These are phyloP conservation scores for Luscinia megarhynchos DNA, from an alignment of 2,797 vertebrate species.

Conservation along the genomic window DNA sequence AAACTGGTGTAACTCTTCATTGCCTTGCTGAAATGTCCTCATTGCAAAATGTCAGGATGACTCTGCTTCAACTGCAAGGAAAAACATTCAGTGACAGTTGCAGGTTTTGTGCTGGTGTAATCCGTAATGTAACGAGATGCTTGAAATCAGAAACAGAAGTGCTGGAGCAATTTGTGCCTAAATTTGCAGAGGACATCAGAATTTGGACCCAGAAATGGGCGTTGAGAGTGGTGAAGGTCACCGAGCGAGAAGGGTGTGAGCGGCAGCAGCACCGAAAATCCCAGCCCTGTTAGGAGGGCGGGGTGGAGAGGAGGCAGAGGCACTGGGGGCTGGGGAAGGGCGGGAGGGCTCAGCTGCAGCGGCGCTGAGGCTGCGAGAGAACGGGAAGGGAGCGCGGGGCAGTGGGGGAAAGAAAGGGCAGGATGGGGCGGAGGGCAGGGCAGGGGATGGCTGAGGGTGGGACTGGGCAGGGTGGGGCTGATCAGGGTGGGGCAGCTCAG, in stretches of 20 bases:
- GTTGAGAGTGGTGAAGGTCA: background rate
- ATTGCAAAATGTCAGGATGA: conserved; percentile 44
- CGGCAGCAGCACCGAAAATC: background rate
- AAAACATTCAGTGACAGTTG: background rate
- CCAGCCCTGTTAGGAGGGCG: rapidly evolving
- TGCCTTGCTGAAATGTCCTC: background rate
- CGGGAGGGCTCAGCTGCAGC: background rate
- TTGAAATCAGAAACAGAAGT: background rate
- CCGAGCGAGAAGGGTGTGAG: rapidly evolving
- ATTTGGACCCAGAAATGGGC: rapidly evolving
- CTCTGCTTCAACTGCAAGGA: conserved; percentile 18
- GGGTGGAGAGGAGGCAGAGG: rapidly evolving
- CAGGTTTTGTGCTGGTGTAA: background rate
- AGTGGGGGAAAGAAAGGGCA: background rate
- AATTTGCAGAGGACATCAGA: background rate
- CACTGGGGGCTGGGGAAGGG: no score
- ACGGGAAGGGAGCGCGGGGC: no score
- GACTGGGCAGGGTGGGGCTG: no score
- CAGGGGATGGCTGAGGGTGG: background rate
- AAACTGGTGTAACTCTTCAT: background rate
- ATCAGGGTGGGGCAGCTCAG: no score
- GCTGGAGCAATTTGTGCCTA: background rate
- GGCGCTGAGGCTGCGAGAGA: background rate
- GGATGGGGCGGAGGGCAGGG: background rate
- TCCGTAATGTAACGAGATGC: background rate